A percentile compares a stretch with the other conserved stretches of the same genome.
Evolutionary conservation across 1,140 invertebrate genomes (phyloP).

Genomic region (Bombus impatiens): DNA sequence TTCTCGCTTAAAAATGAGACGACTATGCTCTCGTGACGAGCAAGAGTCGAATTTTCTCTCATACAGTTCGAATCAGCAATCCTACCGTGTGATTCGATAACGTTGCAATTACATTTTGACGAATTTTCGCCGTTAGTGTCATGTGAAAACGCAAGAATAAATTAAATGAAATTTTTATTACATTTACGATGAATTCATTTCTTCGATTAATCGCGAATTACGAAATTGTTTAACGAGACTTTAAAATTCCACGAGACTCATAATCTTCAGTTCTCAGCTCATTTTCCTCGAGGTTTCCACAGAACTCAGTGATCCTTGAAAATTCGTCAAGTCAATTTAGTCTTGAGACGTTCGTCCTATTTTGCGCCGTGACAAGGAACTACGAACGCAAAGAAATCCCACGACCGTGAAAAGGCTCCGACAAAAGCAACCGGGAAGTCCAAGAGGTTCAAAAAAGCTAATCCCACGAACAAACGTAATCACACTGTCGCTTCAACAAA

Average conservation of each 20-base stretch:
- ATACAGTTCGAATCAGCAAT: not conserved
- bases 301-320: not conserved
- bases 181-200: not conserved
- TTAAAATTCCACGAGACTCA: not conserved
- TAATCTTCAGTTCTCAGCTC: not conserved
- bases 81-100: not conserved
- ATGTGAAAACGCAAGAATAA: not conserved
- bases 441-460: not conserved
- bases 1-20: not conserved
- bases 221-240: too few species aligned
- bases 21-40: too few species aligned
- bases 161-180: not conserved
- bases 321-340: slow-evolving; percentile 6
- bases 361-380: not conserved
- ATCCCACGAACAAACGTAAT: not conserved
- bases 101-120: not conserved
- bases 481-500: not conserved
- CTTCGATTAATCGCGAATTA: too few species aligned
- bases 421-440: not conserved
- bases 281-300: not conserved
- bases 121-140: not conserved
- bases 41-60: not conserved
- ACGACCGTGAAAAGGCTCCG: not conserved
- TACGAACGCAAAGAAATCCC: not conserved
- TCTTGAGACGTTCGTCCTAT: not conserved